These are phyloP conservation scores for Zaprionus ornatus DNA, from an alignment of 1,140 invertebrate species.

Conservation along the genomic window DNA sequence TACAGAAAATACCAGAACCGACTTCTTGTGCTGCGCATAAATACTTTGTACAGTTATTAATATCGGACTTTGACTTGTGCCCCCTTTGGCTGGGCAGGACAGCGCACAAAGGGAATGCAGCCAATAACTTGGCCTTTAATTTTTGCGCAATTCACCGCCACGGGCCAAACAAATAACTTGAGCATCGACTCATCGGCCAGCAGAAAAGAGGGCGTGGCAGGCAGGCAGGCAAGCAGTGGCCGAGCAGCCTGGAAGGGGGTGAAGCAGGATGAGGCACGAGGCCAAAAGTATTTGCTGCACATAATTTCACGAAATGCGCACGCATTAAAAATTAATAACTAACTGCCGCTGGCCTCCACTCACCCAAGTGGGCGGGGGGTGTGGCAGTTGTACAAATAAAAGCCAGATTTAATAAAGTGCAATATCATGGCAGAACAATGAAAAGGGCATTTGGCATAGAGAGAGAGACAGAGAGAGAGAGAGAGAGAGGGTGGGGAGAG, in stretches of 20 bases:
- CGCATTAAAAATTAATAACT: slow-evolving; percentile 56
- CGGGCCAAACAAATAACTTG: slow-evolving; percentile 49
- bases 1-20: background rate
- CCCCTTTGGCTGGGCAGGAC: slow-evolving; percentile 22
- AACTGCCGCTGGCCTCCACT: slow-evolving; percentile 19
- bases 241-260: background rate
- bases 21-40: background rate
- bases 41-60: slow-evolving; percentile 51
- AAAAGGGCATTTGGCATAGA: slow-evolving; percentile 27
- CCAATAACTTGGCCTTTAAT: slow-evolving; percentile 47
- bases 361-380: background rate
- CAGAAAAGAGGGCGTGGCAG: background rate
- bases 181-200: slow-evolving; percentile 1
- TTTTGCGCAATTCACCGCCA: slow-evolving; percentile 42
- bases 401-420: slow-evolving; percentile 48
- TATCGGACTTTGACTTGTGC: slow-evolving; percentile 58
- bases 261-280: background rate
- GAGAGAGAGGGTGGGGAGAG: slow-evolving; percentile 12
- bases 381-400: slow-evolving; percentile 35
- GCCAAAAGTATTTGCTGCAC: slow-evolving; percentile 45
- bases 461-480: background rate
- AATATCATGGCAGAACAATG: slow-evolving; percentile 40
- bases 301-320: slow-evolving; percentile 47
- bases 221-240: background rate
- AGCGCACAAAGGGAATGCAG: slow-evolving; percentile 37